Conservation (phyloP, 2,113 vertebrate species). For the Tyrannus savana region DNA sequence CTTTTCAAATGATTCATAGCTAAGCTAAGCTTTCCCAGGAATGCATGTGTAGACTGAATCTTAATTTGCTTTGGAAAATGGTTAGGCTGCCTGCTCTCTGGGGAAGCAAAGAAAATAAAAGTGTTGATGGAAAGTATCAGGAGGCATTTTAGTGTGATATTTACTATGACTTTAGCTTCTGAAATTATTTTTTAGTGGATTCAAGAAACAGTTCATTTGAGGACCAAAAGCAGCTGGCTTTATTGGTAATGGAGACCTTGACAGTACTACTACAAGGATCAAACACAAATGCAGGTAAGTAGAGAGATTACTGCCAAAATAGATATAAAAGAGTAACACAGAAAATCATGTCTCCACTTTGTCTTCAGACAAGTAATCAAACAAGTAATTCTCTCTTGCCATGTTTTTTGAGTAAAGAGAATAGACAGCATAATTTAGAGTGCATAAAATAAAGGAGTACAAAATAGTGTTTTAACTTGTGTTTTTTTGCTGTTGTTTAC, state of each 20-base stretch:
- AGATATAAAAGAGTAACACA: not conserved
- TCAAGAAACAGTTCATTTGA: conserved; percentile 87
- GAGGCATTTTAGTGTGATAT: not conserved
- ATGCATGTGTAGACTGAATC: not conserved
- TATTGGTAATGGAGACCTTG: conserved; percentile 96
- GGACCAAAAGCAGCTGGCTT: conserved; percentile 95
- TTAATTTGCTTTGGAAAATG: not conserved
- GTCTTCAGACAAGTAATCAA: not conserved
- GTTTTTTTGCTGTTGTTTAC: not conserved
- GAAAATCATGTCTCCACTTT: not conserved
- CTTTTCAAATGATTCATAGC: not conserved
- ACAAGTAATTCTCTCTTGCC: not conserved
- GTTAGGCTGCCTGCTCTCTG: not conserved
- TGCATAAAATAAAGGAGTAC: not conserved
- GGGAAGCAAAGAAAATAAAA: not conserved
- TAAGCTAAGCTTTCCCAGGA: not conserved
- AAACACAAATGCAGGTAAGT: conserved; percentile 91
- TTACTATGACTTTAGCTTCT: not conserved
- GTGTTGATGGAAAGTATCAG: not conserved
- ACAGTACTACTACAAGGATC: conserved; percentile 94
- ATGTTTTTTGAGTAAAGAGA: not conserved
- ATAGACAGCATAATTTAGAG: not conserved
- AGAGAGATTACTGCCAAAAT: not conserved
- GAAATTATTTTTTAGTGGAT: conserved; percentile 77
- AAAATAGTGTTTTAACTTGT: not conserved